Evolutionary conservation across 2,888 invertebrate genomes (phyloP).

Genomic region (Drosophila tanythrix): DNA sequence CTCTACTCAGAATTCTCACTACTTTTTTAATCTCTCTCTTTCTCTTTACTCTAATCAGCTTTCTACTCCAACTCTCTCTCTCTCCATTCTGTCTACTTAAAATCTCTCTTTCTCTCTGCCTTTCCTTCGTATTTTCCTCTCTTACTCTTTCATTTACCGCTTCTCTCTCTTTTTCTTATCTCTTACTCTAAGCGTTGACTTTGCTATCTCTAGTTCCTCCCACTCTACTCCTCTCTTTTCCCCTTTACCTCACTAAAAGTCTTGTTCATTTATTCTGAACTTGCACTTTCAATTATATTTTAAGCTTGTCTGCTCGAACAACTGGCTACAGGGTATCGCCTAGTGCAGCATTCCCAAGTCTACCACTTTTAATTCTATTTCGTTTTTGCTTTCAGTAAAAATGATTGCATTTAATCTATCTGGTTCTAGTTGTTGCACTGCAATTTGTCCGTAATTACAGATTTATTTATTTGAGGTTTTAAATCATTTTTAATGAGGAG

Average conservation of each 20-base stretch:
- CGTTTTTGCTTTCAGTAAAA: slow-evolving; percentile 7
- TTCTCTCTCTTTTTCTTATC: not conserved
- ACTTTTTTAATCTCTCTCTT: not conserved
- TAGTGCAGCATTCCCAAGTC: not conserved
- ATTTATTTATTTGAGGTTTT: slow-evolving; percentile 46
- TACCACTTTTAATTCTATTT: not conserved
- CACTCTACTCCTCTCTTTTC: too few species aligned
- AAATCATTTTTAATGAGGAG: slow-evolving; percentile 24
- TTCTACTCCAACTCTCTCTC: not conserved
- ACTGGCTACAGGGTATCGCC: not conserved
- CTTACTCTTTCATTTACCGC: not conserved
- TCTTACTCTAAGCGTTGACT: not conserved
- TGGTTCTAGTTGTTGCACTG: slow-evolving; percentile 22
- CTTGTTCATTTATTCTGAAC: not conserved
- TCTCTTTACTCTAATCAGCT: not conserved
- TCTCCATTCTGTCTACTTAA: not conserved
- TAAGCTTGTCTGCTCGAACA: not conserved
- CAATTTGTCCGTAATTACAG: slow-evolving; percentile 68
- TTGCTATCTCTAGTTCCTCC: not conserved
- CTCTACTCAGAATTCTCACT: not conserved
- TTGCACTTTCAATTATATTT: not conserved
- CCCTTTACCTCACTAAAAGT: not conserved
- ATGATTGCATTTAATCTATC: slow-evolving; percentile 24
- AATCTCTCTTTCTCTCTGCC: not conserved
- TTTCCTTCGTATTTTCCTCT: not conserved